Conservation (phyloP, 2,113 vertebrate genomes). For the Fulmarus glacialis region DNA sequence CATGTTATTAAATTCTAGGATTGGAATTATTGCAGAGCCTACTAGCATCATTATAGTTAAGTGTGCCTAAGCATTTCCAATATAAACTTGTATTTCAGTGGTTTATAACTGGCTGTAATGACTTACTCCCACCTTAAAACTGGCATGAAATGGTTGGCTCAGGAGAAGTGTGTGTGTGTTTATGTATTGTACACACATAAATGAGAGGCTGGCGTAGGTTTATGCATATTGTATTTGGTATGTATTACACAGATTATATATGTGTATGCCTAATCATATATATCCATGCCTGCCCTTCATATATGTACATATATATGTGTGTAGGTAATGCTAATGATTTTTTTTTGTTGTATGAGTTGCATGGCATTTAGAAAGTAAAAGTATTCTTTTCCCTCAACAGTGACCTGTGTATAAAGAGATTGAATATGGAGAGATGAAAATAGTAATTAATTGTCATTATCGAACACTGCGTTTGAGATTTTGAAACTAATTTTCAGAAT, state of each 20-base stretch:
- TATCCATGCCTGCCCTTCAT: background rate
- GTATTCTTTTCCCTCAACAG: background rate
- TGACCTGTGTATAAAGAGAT: background rate
- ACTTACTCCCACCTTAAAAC: slow-evolving; percentile 13
- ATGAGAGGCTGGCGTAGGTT: background rate
- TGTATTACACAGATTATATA: background rate
- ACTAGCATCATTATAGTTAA: slow-evolving; percentile 23
- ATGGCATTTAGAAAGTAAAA: background rate
- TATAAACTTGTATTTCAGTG: slow-evolving; percentile 45
- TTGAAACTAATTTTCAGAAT: background rate
- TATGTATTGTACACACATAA: background rate
- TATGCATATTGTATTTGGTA: background rate
- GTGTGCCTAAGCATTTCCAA: slow-evolving; percentile 17
- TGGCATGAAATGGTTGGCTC: background rate
- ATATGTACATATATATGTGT: background rate
- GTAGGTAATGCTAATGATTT: background rate
- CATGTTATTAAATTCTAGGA: background rate
- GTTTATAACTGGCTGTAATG: slow-evolving; percentile 30
- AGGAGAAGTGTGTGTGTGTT: background rate
- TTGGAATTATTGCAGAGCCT: slow-evolving; percentile 31
- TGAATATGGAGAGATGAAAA: background rate
- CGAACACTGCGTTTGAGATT: background rate
- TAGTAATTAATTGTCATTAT: background rate
- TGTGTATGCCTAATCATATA: background rate
- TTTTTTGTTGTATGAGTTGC: background rate